These are phyloP conservation scores for Gobio occitaniae DNA, from an alignment of 2,797 vertebrate species.

Conservation along the genomic window DNA sequence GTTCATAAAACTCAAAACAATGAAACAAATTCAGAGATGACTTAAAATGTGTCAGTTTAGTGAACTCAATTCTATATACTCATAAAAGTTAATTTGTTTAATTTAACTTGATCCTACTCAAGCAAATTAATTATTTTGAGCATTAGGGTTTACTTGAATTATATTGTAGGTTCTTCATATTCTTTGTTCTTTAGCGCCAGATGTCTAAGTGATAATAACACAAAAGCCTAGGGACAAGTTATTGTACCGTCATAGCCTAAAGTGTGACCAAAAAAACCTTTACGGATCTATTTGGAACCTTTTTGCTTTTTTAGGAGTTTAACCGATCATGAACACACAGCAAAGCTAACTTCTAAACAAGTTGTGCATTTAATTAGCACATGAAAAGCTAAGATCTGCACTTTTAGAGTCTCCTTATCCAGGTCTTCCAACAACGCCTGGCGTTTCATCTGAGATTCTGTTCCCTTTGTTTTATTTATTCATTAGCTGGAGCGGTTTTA, in stretches of 20 bases:
- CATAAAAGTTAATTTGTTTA: too few species aligned
- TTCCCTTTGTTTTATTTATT: conserved; percentile 21
- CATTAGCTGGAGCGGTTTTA: conserved; percentile 3
- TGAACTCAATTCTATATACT: too few species aligned
- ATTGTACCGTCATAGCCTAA: neutral
- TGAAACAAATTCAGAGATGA: too few species aligned
- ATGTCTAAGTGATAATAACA: neutral
- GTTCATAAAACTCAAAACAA: too few species aligned
- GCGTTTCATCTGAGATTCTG: conserved; percentile 16
- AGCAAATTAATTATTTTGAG: too few species aligned
- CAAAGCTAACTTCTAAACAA: neutral
- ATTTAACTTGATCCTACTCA: too few species aligned
- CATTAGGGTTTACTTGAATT: neutral
- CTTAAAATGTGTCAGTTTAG: too few species aligned
- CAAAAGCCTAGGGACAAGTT: neutral
- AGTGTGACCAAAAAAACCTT: neutral
- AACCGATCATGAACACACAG: neutral
- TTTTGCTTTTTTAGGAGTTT: neutral
- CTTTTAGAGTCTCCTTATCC: conserved; percentile 5
- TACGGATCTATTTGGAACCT: neutral
- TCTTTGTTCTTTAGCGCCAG: neutral
- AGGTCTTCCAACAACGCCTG: neutral
- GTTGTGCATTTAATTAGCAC: neutral
- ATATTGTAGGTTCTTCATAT: neutral
- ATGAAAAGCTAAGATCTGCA: conserved; percentile 17